Conservation (phyloP, 2,113 vertebrate species). For the Heterotis niloticus region DNA sequence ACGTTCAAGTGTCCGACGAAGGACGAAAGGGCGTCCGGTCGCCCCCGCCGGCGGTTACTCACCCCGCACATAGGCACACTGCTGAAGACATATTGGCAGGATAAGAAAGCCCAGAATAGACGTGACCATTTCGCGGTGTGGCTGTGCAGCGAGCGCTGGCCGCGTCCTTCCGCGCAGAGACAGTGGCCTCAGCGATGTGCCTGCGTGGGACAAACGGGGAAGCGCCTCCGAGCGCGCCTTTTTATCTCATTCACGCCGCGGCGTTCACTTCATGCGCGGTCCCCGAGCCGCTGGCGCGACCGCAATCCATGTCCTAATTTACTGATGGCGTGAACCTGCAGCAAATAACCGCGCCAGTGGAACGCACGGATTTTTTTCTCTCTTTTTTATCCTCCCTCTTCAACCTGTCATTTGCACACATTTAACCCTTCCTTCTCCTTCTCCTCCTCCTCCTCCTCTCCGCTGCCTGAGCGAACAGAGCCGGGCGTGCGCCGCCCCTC, state of each 20-base stretch:
- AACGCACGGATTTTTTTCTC: constrained; percentile 36
- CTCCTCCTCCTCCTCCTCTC: neutral
- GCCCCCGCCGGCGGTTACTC: constrained; percentile 31
- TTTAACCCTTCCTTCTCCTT: constrained; percentile 56
- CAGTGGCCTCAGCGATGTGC: constrained; percentile 29
- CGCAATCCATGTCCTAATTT: constrained; percentile 52
- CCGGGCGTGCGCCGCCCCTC: neutral
- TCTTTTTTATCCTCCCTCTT: constrained; percentile 38
- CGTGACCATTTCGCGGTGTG: constrained; percentile 57
- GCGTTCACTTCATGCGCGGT: constrained; percentile 29
- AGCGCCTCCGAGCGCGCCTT: constrained; percentile 42
- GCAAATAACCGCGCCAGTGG: constrained; percentile 39
- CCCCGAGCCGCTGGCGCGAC: constrained; percentile 28
- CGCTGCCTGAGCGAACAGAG: neutral
- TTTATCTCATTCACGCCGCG: constrained; percentile 46
- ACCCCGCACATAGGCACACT: constrained; percentile 51
- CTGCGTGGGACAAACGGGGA: constrained; percentile 27
- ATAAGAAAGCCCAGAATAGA: constrained; percentile 54
- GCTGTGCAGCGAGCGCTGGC: constrained; percentile 37
- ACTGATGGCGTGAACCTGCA: constrained; percentile 43
- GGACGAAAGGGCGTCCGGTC: too few species aligned
- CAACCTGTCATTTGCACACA: constrained; percentile 41
- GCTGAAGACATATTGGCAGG: constrained; percentile 56
- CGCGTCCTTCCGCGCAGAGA: constrained; percentile 36
- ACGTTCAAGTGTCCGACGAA: too few species aligned